Evolutionary conservation across 2,888 invertebrate species (phyloP), one percentile per base, ranked within the genome.

Genomic region (Clanis bilineata): DNA sequence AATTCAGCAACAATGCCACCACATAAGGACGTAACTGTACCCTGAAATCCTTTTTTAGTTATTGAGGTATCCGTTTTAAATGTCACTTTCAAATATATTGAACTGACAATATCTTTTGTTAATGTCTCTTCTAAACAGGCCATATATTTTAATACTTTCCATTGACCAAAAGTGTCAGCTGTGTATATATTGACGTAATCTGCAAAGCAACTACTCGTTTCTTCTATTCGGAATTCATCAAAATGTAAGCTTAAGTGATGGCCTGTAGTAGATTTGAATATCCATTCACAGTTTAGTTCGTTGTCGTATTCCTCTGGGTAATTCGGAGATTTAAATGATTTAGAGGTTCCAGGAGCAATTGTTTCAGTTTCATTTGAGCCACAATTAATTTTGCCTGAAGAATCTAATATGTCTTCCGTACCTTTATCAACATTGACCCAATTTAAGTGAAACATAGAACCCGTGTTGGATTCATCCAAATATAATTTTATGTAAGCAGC

Each of bases 201-300:
- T 0, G 93, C 87, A 10, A 83, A 70, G 76, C 97, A 97, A 0
- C 72, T 63, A 0, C 65, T 15, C 0, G 77, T 75, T 66, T 93
- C 88, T 86, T 96, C 96, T 18, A 97, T 62, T 64, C 94, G 87
- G 45, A 97, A 77, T 0, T 85, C 82, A 0, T 66, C 9, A 72
- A 97, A 93, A 44, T 72, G 76, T 9, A 98, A 63, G 41, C 77
- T 79, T 3, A 97, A 80, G 74, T 96, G 95, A 57, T 93, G 92
- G 22, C 94, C 94, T 0, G 90, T 82, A 58, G 72, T 78, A 0
- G 96, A 90, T 60, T 93, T 89, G 59, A 97, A 93, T 0, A 93
- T 88, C 98, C 98, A 98, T 61, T 93, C 91, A 78, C 98, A 98
- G 55, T 94, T 86, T 43, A 96, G 79, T 72, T 94, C 86, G 15